Evolutionary conservation across 2,797 vertebrate species (phyloP), one percentile per base, ranked within the genome.

Genomic region (Cichlasoma orientale): DNA sequence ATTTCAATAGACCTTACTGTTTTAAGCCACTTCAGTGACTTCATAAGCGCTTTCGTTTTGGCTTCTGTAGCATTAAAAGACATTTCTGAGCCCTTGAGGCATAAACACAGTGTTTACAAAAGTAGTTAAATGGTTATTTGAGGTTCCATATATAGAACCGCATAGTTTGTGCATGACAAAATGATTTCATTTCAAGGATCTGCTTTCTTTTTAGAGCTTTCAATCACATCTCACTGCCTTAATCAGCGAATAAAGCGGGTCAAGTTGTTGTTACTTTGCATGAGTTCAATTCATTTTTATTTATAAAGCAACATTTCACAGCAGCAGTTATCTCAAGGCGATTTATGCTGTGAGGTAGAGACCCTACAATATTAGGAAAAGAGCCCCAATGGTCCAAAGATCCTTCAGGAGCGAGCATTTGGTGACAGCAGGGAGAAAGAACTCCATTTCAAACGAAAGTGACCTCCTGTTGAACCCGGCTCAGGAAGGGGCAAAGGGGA

Each of bases 11-110:
- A 57, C 69, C 52, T 12, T 56, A 50, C 27, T 63, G 27, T 75
- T 74, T 57, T 71, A 78, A 86, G 23, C 27, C 72, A 33, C 57
- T 84, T 79, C 4, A 29, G 61, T 50, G 59, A 73, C 75, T 82
- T 84, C 61, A 61, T 71, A 58, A 87, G 52, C 29, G 19, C 74
- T 58, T 83, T 56, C 70, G 4, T 80, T 80, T 89, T 82, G 63
- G 56, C 18, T 12, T 18, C 3, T 52, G 14, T 4, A 10, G 8
- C 25, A 19, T 58, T 74, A 19, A 31, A 59, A 82, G 18, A 80
- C 19, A 52, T 53, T 25, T 21, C 59, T 10, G 12, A 6, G 33
- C 27, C 11, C 7, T 71, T 1, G 6, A 18, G 27, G 5, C 29
- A 54, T 7, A 66, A 63, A 44, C 29, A 68, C 50, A 21, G 8